phyloP scores from a whole-genome alignment of 2,113 vertebrate genomes.

The Bostrychus sinensis region DNA sequence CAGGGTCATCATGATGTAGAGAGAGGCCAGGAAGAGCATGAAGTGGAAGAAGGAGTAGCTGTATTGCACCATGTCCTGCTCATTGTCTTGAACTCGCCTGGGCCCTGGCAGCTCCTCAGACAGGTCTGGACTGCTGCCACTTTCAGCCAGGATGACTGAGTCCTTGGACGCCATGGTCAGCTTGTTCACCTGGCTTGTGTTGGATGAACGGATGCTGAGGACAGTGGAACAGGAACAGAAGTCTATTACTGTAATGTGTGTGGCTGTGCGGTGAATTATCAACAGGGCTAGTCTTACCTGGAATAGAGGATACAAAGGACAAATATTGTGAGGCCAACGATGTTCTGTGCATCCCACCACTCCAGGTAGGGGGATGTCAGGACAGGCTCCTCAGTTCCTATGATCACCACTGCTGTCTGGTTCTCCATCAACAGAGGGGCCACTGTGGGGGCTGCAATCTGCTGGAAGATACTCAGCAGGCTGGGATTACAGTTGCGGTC shows the following conservation, averaged over 20 bases:
- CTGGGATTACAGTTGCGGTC: conserved; percentile 89
- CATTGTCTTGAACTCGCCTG: conserved; percentile 85
- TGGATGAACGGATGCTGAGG: conserved; percentile 90
- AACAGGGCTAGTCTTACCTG: conserved; percentile 78
- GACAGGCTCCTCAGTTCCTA: conserved; percentile 68
- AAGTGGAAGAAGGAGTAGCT: conserved; percentile 92
- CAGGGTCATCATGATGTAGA: conserved; percentile 98
- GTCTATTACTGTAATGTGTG: not conserved
- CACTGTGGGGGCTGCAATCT: conserved; percentile 74
- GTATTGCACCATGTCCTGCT: conserved; percentile 89
- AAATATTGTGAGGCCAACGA: conserved; percentile 85
- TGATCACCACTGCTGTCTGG: conserved; percentile 73
- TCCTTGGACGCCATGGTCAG: conserved; percentile 87
- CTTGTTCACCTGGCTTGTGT: conserved; percentile 92
- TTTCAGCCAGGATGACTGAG: conserved; percentile 81
- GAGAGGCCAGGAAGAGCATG: conserved; percentile 90
- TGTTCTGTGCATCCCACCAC: conserved; percentile 87
- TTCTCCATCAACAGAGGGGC: conserved; percentile 75
- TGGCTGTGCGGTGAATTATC: not conserved
- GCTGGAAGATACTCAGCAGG: conserved; percentile 86
- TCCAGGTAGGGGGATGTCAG: conserved; percentile 76
- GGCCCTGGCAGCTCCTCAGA: conserved; percentile 68
- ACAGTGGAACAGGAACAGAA: not conserved
- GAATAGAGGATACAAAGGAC: conserved; percentile 92
- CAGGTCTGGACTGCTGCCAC: conserved; percentile 10